These are phyloP conservation scores for Strigamia maritima DNA, from an alignment of 2,888 invertebrate genomes.

Conservation along the genomic window DNA sequence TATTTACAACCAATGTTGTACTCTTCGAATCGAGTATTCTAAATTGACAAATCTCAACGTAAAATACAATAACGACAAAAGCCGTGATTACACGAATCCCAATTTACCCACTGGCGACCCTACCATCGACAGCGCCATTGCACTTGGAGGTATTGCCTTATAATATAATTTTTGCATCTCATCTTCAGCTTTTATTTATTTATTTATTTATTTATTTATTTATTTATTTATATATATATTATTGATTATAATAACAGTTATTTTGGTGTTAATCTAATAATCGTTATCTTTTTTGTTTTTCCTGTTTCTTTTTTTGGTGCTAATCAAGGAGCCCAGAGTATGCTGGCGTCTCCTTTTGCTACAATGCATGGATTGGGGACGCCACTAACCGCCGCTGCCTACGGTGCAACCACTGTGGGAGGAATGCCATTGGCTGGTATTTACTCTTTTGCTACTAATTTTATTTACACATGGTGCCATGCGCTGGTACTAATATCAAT, in stretches of 20 bases:
- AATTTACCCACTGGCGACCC: constrained; percentile 91
- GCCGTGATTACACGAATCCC: constrained; percentile 98
- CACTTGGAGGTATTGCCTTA: constrained; percentile 55
- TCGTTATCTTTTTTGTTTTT: constrained; percentile 38
- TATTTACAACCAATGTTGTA: constrained; percentile 99
- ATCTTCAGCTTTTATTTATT: not conserved
- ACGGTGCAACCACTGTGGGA: constrained; percentile 47
- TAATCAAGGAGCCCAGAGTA: constrained; percentile 73
- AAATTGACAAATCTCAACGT: constrained; percentile 97
- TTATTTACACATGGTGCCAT: constrained; percentile 15
- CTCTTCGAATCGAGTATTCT: constrained; percentile 97
- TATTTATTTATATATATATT: not conserved
- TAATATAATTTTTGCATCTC: not conserved
- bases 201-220: not conserved
- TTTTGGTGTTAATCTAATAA: constrained; percentile 18
- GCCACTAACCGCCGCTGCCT: constrained; percentile 62
- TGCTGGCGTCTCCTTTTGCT: constrained; percentile 79
- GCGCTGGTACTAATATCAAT: not conserved
- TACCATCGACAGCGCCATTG: constrained; percentile 52
- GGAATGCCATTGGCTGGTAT: constrained; percentile 41
- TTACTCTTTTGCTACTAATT: constrained; percentile 34
- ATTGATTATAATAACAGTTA: not conserved
- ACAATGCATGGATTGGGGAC: constrained; percentile 75
- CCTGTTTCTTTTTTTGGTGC: constrained; percentile 37
- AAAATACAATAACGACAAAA: constrained; percentile 99